These are phyloP conservation scores for Budorcas taxicolor DNA, from an alignment of 2,113 vertebrate genomes.

Conservation along the genomic window DNA sequence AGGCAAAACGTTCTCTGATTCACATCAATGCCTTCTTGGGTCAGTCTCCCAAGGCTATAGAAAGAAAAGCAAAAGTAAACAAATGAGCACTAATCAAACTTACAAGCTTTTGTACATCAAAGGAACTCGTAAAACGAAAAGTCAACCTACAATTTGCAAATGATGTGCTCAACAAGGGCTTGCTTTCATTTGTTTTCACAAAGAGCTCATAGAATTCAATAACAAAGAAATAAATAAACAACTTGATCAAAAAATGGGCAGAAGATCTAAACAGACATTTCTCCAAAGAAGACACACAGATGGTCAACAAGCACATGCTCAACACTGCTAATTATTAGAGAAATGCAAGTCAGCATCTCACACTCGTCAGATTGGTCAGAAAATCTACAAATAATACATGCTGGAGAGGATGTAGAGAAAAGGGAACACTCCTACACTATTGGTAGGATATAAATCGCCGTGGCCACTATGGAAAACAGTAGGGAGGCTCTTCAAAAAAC, in stretches of 20 bases:
- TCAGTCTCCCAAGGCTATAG: not conserved
- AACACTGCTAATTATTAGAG: not conserved
- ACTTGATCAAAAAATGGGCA: not conserved
- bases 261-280: not conserved
- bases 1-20: not conserved
- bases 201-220: not conserved
- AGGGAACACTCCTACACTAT: not conserved
- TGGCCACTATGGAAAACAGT: not conserved
- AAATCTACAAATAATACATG: not conserved
- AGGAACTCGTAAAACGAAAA: not conserved
- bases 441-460: not conserved
- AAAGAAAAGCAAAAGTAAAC: not conserved
- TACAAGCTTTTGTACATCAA: not conserved
- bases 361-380: not conserved
- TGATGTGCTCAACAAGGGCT: not conserved
- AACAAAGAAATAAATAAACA: not conserved
- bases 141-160: not conserved
- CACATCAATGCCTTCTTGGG: not conserved
- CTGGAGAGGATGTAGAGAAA: not conserved
- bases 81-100: not conserved
- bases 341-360: not conserved
- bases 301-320: not conserved
- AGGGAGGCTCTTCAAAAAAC: not conserved
- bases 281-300: not conserved
- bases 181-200: not conserved